Base-by-base conservation (phyloP, 1,140 invertebrate species). In the Tribolium madens region DNA sequence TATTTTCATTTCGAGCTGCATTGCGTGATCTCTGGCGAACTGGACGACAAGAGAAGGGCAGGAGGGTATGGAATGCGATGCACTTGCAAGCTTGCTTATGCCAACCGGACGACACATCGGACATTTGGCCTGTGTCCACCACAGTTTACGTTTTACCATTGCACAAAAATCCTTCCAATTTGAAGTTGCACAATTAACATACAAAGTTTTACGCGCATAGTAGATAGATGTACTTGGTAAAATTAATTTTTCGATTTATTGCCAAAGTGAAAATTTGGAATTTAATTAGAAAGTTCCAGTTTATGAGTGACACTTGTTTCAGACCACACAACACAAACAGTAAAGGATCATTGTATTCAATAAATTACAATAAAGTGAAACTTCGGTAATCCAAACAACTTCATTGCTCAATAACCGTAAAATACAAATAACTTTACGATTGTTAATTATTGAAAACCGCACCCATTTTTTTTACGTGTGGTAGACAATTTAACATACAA, bases 61-160 rank as follows among this genome's bases (percentile, higher is more conserved):
- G 17, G 70, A 26, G 47, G 70, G 70, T 50, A 33, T 46, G 70
- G 70, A 72, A 72, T 72, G 70, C 46, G 68, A 72, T 72, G 50
- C 70, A 71, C 69, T 71, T 71, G 47, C 46, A 72, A 72, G 42
- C 70, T 72, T 31, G 21, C 31, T 72, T 31, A 72, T 33, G 33
- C 14, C n/a, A 68, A 42, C 70, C n/a, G 50, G 57, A 64, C 57
- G 26, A 64, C 15, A 60, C 17, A 26, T 15, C 53, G 53, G 18
- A 60, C 57, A 64, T 33, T 64, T 14, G 17, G 57, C 15, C 18
- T 57, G 18, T 18, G 18, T 9, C 18, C 7, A 15, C 15, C 1
- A 57, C 1, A 17, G 18, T 52, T 52, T 52, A 52, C 48, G n/a
- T n/a, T n/a, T 4, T 14, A 15, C 50, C 1, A 53, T 53, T 53